Conservation (phyloP, 2,888 invertebrate genomes). For the Hydroisotoma schaefferi region DNA sequence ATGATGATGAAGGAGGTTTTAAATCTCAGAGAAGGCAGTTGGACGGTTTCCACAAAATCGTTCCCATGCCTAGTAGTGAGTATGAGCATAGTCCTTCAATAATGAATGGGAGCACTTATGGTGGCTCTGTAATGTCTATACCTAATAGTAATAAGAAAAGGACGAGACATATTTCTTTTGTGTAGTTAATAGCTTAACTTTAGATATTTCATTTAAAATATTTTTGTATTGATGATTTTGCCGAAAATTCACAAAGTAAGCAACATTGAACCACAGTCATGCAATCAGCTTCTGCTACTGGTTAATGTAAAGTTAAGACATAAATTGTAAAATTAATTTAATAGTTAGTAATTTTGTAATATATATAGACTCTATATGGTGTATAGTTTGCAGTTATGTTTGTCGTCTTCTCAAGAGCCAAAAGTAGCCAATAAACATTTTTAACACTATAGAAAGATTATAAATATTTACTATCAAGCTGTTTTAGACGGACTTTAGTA, state of each 20-base stretch:
- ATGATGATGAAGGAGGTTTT: constrained; percentile 48
- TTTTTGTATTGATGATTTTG: constrained; percentile 7
- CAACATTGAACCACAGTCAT: constrained; percentile 10
- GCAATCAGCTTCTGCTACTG: constrained; percentile 12
- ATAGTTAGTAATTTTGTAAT: too few relatives aligned
- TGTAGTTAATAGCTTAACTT: constrained; percentile 23
- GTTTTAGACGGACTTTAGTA: too few relatives aligned
- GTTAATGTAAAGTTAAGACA: too few relatives aligned
- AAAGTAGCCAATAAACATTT: too few relatives aligned
- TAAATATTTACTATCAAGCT: too few relatives aligned
- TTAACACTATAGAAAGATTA: too few relatives aligned
- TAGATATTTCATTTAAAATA: not conserved
- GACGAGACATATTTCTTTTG: constrained; percentile 48
- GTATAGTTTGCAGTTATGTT: too few relatives aligned
- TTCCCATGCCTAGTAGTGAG: constrained; percentile 47
- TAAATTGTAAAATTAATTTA: too few relatives aligned
- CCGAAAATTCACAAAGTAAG: not conserved
- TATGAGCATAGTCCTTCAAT: constrained; percentile 48
- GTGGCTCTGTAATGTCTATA: constrained; percentile 47
- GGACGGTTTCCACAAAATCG: constrained; percentile 45
- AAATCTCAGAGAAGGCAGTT: constrained; percentile 38
- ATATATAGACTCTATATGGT: too few relatives aligned
- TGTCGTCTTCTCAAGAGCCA: too few relatives aligned
- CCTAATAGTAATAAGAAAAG: constrained; percentile 48
- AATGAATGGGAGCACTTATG: constrained; percentile 47